phyloP scores from a whole-genome alignment of 2,888 invertebrate species.

The Cotesia congregata region DNA sequence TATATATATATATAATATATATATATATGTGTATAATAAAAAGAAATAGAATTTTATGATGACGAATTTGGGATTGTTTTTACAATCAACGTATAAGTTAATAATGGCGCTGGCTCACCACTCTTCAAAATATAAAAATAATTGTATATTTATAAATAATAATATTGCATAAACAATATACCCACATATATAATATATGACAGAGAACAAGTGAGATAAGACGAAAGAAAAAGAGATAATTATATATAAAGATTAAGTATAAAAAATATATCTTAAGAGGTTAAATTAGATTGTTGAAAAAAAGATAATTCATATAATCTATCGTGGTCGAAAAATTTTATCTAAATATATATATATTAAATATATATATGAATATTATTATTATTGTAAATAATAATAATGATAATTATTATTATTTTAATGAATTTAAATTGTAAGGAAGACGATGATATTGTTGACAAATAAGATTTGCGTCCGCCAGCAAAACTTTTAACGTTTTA shows the following conservation, averaged over 20 bases:
- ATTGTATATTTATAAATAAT: slow-evolving; percentile 70
- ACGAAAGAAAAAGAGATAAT: slow-evolving; percentile 49
- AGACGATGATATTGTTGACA: slow-evolving; percentile 67
- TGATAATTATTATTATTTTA: slow-evolving; percentile 47
- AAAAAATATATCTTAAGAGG: slow-evolving; percentile 46
- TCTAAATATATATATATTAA: slow-evolving; percentile 40
- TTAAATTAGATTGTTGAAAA: slow-evolving; percentile 59
- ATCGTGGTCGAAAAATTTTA: slow-evolving; percentile 37
- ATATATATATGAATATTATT: slow-evolving; percentile 51
- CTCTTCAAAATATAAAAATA: slow-evolving; percentile 60
- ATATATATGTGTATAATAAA: too few species aligned
- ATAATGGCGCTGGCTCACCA: slow-evolving; percentile 61
- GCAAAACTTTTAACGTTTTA: slow-evolving; percentile 56
- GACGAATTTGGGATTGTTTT: slow-evolving; percentile 19
- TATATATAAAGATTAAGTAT: slow-evolving; percentile 48
- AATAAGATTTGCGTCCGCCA: slow-evolving; percentile 62
- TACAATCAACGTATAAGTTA: slow-evolving; percentile 38
- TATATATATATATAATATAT: neutral
- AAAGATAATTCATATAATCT: slow-evolving; percentile 23
- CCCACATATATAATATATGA: slow-evolving; percentile 50
- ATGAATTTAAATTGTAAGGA: slow-evolving; percentile 47
- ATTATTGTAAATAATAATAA: slow-evolving; percentile 10
- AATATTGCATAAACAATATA: slow-evolving; percentile 64
- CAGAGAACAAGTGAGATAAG: slow-evolving; percentile 49
- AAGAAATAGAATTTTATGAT: slow-evolving; percentile 46